Percentiles rank a stretch among this genome's conserved stretches.
Conservation (phyloP, 2,888 invertebrate species). For the Phytoseiulus persimilis region DNA sequence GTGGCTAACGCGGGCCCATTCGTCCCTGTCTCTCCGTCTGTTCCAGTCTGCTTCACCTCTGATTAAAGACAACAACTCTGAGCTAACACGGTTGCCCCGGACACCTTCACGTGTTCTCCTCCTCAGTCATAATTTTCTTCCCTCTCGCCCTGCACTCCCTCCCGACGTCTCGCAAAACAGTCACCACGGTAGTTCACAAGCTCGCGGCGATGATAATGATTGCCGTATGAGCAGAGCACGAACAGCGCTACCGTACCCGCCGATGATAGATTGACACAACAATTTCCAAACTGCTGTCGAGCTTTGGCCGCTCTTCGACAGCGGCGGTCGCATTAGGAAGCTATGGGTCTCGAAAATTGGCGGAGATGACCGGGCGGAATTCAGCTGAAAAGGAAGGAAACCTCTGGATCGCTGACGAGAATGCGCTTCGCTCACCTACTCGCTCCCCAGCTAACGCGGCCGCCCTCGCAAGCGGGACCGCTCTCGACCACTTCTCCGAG, state of each 20-base stretch:
- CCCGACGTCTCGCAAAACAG: background rate
- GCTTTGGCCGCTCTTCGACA: background rate
- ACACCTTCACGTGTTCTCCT: background rate
- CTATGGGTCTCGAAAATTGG: too few relatives aligned
- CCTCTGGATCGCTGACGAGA: background rate
- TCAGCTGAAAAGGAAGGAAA: background rate
- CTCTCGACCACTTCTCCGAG: background rate
- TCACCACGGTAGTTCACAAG: background rate
- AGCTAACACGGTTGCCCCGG: background rate
- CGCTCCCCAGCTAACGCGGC: background rate
- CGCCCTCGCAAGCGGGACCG: background rate
- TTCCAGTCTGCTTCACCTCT: slow-evolving; percentile 5
- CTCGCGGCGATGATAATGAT: background rate
- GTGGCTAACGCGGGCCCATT: background rate
- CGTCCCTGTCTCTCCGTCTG: background rate
- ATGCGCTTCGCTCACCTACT: background rate
- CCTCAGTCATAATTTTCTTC: background rate
- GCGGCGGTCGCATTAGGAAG: background rate
- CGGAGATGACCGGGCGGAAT: background rate
- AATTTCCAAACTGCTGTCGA: background rate
- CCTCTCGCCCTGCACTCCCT: background rate
- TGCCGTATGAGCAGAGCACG: background rate
- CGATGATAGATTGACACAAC: background rate
- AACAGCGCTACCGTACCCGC: background rate
- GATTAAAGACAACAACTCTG: background rate